Evolutionary conservation across 2,888 invertebrate genomes (phyloP).

Genomic region (Strigamia crassipes): DNA sequence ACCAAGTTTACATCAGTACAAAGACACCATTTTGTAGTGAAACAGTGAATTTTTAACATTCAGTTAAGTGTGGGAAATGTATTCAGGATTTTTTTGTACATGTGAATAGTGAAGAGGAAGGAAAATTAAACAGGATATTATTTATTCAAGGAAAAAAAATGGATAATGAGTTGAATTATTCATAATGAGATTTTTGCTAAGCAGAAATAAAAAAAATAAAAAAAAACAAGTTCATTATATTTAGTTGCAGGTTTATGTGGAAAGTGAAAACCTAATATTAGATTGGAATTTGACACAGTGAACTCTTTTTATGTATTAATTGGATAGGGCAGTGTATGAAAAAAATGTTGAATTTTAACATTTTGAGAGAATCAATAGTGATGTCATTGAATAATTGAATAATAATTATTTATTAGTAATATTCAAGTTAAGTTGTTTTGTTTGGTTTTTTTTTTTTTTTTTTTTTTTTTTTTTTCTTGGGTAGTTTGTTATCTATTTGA

Average conservation of each 20-base stretch:
- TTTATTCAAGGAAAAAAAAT: slow-evolving; percentile 28
- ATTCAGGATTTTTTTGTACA: neutral
- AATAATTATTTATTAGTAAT: too few species aligned
- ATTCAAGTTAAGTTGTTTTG: too few species aligned
- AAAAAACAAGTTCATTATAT: slow-evolving; percentile 3
- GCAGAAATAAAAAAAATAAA: neutral
- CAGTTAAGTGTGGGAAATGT: slow-evolving; percentile 10
- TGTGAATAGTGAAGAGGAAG: neutral
- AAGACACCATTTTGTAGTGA: neutral
- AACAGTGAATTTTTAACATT: neutral
- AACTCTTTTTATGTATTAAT: neutral
- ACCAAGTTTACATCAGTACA: slow-evolving; percentile 21
- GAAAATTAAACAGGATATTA: neutral
- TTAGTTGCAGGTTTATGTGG: slow-evolving; percentile 3
- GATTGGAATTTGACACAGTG: neutral
- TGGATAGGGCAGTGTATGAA: neutral
- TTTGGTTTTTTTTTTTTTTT: too few species aligned
- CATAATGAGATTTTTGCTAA: neutral
- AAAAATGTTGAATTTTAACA: too few species aligned
- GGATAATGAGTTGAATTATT: slow-evolving; percentile 40
- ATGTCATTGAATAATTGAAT: too few species aligned
- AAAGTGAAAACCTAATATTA: neutral
- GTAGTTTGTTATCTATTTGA: too few species aligned
- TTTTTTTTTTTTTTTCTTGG: too few species aligned
- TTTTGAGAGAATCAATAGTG: too few species aligned